A percentile compares a stretch with the other conserved stretches of the same genome.
Conservation (phyloP, 2,113 vertebrate genomes). For the Equus quagga region DNA sequence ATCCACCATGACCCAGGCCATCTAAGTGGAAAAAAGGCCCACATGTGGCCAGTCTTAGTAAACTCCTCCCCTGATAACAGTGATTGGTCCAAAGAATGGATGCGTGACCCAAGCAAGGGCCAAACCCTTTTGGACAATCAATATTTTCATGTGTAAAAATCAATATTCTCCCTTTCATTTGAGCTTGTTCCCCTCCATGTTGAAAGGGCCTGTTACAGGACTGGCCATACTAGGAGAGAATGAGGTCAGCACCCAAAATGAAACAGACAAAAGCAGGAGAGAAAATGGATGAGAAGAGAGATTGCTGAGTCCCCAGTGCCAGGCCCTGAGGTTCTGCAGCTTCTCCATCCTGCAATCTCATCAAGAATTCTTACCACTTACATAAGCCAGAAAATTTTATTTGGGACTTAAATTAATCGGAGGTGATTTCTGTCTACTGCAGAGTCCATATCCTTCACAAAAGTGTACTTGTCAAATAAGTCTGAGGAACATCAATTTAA, state of each 20-base stretch:
- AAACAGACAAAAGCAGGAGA: neutral
- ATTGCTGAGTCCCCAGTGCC: neutral
- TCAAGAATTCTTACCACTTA: conserved; percentile 17
- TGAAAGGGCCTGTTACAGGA: neutral
- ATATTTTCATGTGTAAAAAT: neutral
- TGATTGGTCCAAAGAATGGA: neutral
- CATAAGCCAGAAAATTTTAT: neutral
- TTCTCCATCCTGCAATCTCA: neutral
- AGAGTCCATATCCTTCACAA: neutral
- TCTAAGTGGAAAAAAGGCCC: neutral
- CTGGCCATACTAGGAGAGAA: neutral
- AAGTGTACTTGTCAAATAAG: neutral
- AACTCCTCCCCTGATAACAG: neutral
- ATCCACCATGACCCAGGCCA: neutral
- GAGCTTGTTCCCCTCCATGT: neutral
- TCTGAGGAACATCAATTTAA: neutral
- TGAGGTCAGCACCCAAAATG: neutral
- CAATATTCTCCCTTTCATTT: neutral
- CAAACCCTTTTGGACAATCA: neutral
- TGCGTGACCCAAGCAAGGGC: neutral
- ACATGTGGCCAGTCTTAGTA: neutral
- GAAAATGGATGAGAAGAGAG: neutral
- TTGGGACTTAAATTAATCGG: neutral
- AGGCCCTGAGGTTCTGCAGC: neutral
- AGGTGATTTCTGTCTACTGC: conserved; percentile 24